Conservation (phyloP, 2,888 invertebrate genomes). For the Nephrotoma guestfalica region DNA sequence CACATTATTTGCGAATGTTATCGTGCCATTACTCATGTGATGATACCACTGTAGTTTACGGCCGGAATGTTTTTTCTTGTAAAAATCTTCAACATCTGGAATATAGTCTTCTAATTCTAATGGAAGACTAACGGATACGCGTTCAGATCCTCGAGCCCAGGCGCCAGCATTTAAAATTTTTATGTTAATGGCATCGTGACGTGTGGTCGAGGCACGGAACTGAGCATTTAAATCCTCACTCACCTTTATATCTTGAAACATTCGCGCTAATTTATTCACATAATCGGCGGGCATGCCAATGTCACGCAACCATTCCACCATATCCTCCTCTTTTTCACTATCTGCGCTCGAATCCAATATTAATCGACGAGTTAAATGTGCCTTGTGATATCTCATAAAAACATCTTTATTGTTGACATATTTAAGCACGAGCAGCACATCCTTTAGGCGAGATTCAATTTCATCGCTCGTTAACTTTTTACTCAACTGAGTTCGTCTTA, state of each 20-base stretch:
- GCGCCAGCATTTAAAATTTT: conserved; percentile 98
- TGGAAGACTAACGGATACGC: conserved; percentile 90
- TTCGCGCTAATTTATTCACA: conserved; percentile 93
- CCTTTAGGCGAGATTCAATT: conserved; percentile 82
- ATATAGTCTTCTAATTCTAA: conserved; percentile 97
- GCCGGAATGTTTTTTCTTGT: conserved; percentile 93
- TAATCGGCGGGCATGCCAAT: conserved; percentile 99
- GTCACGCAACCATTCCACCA: conserved; percentile 96
- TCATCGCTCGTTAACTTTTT: conserved; percentile 93
- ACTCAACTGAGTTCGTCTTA: conserved; percentile 90
- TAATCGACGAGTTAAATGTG: conserved; percentile 84
- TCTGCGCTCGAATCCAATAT: conserved; percentile 97
- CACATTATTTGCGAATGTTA: conserved; percentile 82
- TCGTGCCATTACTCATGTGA: conserved; percentile 98
- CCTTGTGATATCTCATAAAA: conserved; percentile 99
- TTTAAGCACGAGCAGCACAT: conserved; percentile 92
- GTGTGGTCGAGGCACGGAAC: conserved; percentile 69
- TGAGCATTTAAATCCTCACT: conserved; percentile 93
- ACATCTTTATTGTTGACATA: conserved; percentile 99
- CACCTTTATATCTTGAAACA: conserved; percentile 97
- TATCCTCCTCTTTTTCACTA: conserved; percentile 97
- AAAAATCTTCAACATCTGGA: conserved; percentile 98
- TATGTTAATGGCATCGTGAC: conserved; percentile 85
- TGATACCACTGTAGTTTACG: conserved; percentile 98
- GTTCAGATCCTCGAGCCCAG: conserved; percentile 88